phyloP scores from a whole-genome alignment of 2,888 invertebrate species.

The Ypsolopha scabrella region DNA sequence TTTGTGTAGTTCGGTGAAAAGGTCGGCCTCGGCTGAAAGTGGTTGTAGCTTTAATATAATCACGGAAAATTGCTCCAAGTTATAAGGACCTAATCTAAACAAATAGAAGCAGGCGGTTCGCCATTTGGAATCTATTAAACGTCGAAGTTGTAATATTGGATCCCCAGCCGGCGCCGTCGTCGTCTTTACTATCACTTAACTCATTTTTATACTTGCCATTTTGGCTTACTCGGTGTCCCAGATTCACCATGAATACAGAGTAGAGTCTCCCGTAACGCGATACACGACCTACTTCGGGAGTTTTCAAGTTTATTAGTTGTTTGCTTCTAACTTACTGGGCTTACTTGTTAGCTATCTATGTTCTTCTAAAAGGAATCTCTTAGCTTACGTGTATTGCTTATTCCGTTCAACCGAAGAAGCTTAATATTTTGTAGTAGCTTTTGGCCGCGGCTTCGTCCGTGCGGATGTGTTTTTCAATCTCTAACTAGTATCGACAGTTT shows the following conservation, averaged over 20 bases:
- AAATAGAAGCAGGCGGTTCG: conserved; percentile 7
- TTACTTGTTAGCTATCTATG: not conserved
- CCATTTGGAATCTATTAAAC: conserved; percentile 45
- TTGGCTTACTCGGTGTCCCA: conserved; percentile 49
- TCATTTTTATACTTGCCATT: conserved; percentile 58
- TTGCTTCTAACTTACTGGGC: conserved; percentile 24
- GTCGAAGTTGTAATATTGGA: conserved; percentile 42
- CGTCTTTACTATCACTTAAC: conserved; percentile 60
- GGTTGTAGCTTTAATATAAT: not conserved
- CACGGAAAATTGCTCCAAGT: not conserved
- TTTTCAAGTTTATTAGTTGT: conserved; percentile 29
- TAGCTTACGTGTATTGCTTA: too few species aligned
- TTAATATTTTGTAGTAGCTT: too few species aligned
- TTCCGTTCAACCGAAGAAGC: too few species aligned
- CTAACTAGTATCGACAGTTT: too few species aligned
- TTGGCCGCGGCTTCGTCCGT: too few species aligned
- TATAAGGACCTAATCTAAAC: not conserved
- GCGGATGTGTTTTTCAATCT: too few species aligned
- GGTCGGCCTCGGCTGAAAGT: not conserved
- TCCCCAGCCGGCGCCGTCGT: conserved; percentile 25
- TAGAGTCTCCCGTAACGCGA: conserved; percentile 38
- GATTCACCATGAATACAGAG: conserved; percentile 53
- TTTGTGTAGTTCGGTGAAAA: not conserved
- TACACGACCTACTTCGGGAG: conserved; percentile 45
- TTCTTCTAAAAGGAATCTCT: not conserved